Base-by-base conservation (phyloP, 2,888 invertebrate species). In the Lasioglossum villosulum region DNA sequence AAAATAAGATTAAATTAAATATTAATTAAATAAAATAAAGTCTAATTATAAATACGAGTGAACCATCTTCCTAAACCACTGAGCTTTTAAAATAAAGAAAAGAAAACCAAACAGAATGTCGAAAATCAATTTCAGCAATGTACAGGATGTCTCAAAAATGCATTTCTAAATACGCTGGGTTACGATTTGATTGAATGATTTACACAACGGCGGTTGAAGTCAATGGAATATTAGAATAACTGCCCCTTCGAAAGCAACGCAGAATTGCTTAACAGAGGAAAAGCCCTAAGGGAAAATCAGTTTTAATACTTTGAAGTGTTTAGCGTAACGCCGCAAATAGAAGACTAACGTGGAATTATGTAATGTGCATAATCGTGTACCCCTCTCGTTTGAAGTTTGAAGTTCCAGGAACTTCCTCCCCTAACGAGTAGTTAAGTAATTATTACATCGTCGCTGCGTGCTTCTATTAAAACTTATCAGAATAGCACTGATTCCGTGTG, bases 251-350 rank as follows among this genome's bases (percentile, higher is more conserved):
- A 37, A 76, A 80, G 19, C 45, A 71, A 42, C n/a, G 14, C n/a
- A 42, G 56, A 68, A 82, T 82, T 73, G 66, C 73, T 52, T 42
- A 30, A 73, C 34, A 63, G 77, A 78, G 34, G 72, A 14, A 68
- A 73, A 42, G 19, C 37, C 30, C 42, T 5, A 37, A 45, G 66
- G 72, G 34, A n/a, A 37, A 76, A 72, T 16, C 66, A 81, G 30
- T 81, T 83, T 83, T 81, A 81, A 83, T 80, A 76, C 72, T 76
- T 66, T 34, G 73, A 80, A 83, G 75, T 52, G 74, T 82, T 80
- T 80, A 68, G 34, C 73, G 63, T 68, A 78, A 78, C 63, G 42
- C 52, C 45, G 56, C 70, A 74, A 80, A 82, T 80, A 59, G 56
- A 74, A 48, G 74, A 80, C 80, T 75, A 82, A 80, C 80, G 37